Conservation (phyloP, 2,113 vertebrate genomes). For the Chauna torquata region DNA sequence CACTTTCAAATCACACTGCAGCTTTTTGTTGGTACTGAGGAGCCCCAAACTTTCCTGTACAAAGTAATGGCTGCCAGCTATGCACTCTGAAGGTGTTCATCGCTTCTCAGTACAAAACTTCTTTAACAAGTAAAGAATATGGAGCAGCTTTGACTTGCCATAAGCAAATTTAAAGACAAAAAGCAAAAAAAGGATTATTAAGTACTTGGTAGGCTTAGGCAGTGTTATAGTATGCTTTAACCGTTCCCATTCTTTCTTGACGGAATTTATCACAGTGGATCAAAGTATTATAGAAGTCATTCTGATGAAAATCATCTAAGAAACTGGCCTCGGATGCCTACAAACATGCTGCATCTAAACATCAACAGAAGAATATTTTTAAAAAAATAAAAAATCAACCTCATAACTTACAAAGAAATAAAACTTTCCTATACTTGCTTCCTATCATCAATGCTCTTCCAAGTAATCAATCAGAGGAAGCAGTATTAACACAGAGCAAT, state of each 20-base stretch:
- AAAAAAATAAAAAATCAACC: neutral
- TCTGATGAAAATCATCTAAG: neutral
- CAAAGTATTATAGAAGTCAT: neutral
- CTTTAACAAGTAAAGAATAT: conserved; percentile 79
- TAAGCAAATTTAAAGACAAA: neutral
- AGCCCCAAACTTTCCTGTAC: neutral
- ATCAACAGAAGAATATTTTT: neutral
- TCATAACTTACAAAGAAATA: neutral
- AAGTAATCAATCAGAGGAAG: neutral
- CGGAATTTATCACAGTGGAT: neutral
- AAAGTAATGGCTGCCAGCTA: neutral
- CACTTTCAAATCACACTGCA: neutral
- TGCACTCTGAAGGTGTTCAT: conserved; percentile 73
- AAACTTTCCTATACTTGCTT: neutral
- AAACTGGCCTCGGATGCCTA: neutral
- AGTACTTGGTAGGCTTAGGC: neutral
- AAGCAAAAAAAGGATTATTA: neutral
- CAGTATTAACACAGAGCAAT: neutral
- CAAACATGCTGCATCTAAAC: neutral
- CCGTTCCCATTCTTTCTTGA: neutral
- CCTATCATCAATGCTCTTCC: neutral
- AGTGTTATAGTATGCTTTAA: neutral
- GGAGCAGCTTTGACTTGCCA: conserved; percentile 79
- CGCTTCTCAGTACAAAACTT: conserved; percentile 81
- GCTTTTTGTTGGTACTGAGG: neutral